Conservation (phyloP, 2,797 vertebrate species). For the Antrozous pallidus region DNA sequence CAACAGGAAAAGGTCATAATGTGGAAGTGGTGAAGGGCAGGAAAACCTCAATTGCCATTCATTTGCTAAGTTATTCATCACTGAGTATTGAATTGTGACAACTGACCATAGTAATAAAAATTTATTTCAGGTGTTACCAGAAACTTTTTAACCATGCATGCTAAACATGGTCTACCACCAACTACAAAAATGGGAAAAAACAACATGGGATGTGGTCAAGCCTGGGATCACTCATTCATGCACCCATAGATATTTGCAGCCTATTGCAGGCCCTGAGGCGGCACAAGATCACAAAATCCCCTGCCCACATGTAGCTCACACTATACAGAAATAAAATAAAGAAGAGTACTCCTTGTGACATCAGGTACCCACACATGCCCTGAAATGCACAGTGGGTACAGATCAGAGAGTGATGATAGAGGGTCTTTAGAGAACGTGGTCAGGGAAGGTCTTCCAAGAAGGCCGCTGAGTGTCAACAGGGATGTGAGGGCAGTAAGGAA, state of each 20-base stretch:
- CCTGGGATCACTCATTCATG: background rate
- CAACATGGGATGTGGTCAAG: fast-evolving
- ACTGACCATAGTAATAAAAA: background rate
- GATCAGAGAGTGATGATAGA: background rate
- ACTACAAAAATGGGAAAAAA: too few relatives aligned
- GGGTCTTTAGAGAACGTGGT: background rate
- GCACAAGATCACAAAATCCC: background rate
- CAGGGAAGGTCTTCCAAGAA: background rate
- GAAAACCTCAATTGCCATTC: background rate
- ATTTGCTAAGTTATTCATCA: background rate
- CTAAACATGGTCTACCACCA: background rate
- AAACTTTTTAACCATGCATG: background rate
- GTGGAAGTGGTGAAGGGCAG: too few relatives aligned
- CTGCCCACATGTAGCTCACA: background rate
- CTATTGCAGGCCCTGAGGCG: background rate
- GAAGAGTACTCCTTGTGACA: too few relatives aligned
- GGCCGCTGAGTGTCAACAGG: background rate
- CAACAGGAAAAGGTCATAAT: background rate
- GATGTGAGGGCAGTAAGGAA: background rate
- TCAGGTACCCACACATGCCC: too few relatives aligned
- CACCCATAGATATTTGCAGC: background rate
- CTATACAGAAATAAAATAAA: background rate
- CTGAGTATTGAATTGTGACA: background rate
- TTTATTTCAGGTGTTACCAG: background rate
- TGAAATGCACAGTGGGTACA: background rate